Evolutionary conservation across 2,113 vertebrate species (phyloP).

Genomic region (Coturnix japonica): DNA sequence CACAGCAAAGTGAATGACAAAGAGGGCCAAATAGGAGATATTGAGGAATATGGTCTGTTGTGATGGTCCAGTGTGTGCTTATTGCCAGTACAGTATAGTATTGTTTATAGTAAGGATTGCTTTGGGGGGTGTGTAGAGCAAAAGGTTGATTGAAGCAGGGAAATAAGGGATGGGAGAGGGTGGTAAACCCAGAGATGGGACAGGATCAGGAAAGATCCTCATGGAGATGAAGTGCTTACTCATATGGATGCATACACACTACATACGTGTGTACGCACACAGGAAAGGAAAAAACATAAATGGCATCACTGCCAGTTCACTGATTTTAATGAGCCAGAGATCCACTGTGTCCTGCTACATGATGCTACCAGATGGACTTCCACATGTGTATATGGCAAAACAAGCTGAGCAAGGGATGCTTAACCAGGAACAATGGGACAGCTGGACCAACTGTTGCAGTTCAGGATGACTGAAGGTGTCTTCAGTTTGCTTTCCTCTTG

Average conservation of each 20-base stretch:
- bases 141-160: background rate
- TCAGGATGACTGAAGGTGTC: accelerated
- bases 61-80: accelerated
- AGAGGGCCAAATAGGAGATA: accelerated
- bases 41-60: accelerated
- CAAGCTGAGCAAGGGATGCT: background rate
- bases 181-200: background rate
- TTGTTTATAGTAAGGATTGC: accelerated
- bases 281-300: background rate
- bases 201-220: accelerated
- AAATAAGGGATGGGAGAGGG: background rate
- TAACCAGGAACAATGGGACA: background rate
- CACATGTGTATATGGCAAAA: accelerated
- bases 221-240: background rate
- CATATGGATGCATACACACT: background rate
- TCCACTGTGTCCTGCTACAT: accelerated
- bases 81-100: background rate
- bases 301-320: background rate
- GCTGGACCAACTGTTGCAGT: background rate
- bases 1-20: accelerated
- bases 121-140: background rate
- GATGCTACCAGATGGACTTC: background rate
- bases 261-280: background rate
- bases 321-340: background rate
- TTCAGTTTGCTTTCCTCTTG: background rate